A percentile compares a stretch with the other conserved stretches of the same genome.
phyloP scores from a whole-genome alignment of 2,888 invertebrate genomes.

The Lycophotia porphyrea region DNA sequence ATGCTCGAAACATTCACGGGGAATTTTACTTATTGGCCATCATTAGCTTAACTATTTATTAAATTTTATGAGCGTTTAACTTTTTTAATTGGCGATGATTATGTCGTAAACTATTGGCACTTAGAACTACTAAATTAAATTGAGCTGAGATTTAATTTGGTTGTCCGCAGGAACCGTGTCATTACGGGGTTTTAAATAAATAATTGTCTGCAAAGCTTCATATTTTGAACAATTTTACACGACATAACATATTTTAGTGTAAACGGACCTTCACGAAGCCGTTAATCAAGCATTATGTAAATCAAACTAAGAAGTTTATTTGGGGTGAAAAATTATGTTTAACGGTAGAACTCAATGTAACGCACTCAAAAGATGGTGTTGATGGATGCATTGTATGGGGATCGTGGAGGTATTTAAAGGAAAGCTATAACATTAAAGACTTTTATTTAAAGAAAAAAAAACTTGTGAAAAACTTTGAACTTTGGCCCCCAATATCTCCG shows the following conservation, averaged over 20 bases:
- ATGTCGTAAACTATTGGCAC: slow-evolving; percentile 47
- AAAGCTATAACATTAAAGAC: no score
- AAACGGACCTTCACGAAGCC: no score
- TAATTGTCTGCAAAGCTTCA: slow-evolving; percentile 3
- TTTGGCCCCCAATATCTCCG: no score
- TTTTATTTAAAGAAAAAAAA: no score
- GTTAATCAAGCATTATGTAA: no score
- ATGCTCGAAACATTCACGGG: slow-evolving; percentile 72
- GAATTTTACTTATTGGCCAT: slow-evolving; percentile 77
- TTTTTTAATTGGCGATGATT: slow-evolving; percentile 53
- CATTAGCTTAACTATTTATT: slow-evolving; percentile 76
- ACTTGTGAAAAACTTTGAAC: no score
- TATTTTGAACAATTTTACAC: slow-evolving; percentile 17
- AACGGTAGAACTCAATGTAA: no score
- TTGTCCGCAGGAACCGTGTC: slow-evolving; percentile 23
- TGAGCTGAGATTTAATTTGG: slow-evolving; percentile 37
- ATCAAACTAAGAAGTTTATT: no score
- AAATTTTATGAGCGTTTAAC: slow-evolving; percentile 63
- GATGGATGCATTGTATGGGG: no score
- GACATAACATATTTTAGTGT: slow-evolving; percentile 18
- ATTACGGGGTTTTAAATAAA: slow-evolving; percentile 47
- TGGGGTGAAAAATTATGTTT: no score
- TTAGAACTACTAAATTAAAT: slow-evolving; percentile 23
- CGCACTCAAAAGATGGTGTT: no score
- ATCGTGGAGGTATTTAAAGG: no score